phyloP scores from a whole-genome alignment of 2,888 invertebrate genomes.

The Thysanoteuthis rhombus region DNA sequence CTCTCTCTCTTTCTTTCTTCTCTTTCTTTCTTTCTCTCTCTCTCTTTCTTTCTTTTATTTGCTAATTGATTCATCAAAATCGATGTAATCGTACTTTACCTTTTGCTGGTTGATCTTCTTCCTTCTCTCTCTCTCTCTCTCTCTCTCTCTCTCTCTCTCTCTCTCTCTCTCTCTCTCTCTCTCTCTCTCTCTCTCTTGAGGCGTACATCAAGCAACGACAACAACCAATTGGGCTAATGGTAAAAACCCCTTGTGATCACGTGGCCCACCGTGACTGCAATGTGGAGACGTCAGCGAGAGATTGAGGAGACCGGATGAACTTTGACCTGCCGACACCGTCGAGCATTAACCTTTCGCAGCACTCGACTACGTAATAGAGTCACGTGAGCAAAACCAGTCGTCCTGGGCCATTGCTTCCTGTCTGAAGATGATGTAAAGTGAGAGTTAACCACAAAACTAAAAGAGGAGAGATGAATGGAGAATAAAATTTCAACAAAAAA shows the following conservation, averaged over 20 bases:
- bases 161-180: too few relatives aligned
- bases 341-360: not conserved
- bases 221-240: slow-evolving; percentile 12
- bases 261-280: not conserved
- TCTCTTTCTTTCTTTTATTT: not conserved
- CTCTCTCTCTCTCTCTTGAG: not conserved
- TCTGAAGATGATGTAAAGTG: not conserved
- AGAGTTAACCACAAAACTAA: not conserved
- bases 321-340: not conserved
- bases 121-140: not conserved
- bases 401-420: not conserved
- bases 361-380: not conserved
- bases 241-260: not conserved
- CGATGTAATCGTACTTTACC: too few relatives aligned
- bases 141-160: not conserved
- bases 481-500: too few relatives aligned
- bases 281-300: not conserved
- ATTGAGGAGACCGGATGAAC: not conserved
- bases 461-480: not conserved
- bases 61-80: not conserved
- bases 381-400: not conserved
- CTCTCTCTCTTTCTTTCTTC: not conserved
- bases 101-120: too few relatives aligned
- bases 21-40: not conserved
- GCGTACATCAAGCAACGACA: not conserved